These are phyloP conservation scores for Cabera pusaria DNA, from an alignment of 2,888 invertebrate genomes.

Conservation along the genomic window DNA sequence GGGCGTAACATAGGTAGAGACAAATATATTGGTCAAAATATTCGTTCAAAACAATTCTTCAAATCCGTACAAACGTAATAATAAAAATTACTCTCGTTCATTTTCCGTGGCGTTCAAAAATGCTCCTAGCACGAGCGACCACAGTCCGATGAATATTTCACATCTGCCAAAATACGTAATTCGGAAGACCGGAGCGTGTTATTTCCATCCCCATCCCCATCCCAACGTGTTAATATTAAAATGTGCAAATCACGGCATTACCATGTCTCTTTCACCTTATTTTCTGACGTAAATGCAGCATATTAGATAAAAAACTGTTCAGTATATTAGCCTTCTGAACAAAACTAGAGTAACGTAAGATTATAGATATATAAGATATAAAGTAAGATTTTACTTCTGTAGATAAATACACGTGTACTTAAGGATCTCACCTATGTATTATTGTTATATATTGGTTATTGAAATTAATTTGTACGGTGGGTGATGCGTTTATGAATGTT, in stretches of 20 bases:
- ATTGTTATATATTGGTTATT: too few species aligned
- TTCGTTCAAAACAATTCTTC: too few species aligned
- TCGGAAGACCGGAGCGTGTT: constrained; percentile 48
- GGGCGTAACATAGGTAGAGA: too few species aligned
- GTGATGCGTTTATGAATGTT: too few species aligned
- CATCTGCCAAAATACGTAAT: constrained; percentile 58
- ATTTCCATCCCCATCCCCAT: constrained; percentile 34
- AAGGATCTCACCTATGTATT: too few species aligned
- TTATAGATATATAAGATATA: too few species aligned
- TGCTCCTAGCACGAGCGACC: constrained; percentile 18
- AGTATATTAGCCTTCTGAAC: background rate
- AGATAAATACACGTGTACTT: too few species aligned
- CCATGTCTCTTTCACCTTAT: constrained; percentile 50
- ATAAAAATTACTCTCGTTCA: constrained; percentile 12
- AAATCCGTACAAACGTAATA: constrained; percentile 10
- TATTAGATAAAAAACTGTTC: constrained; percentile 24
- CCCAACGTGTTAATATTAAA: constrained; percentile 69
- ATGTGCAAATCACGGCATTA: constrained; percentile 69
- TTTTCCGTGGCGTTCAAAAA: constrained; percentile 15
- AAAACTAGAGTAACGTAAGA: too few species aligned
- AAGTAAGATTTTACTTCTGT: too few species aligned
- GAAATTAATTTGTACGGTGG: too few species aligned
- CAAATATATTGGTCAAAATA: too few species aligned
- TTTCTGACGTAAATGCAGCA: constrained; percentile 51
- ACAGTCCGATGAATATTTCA: constrained; percentile 58